These are phyloP conservation scores for Papilio xuthus DNA, from an alignment of 1,140 invertebrate species.

Conservation along the genomic window DNA sequence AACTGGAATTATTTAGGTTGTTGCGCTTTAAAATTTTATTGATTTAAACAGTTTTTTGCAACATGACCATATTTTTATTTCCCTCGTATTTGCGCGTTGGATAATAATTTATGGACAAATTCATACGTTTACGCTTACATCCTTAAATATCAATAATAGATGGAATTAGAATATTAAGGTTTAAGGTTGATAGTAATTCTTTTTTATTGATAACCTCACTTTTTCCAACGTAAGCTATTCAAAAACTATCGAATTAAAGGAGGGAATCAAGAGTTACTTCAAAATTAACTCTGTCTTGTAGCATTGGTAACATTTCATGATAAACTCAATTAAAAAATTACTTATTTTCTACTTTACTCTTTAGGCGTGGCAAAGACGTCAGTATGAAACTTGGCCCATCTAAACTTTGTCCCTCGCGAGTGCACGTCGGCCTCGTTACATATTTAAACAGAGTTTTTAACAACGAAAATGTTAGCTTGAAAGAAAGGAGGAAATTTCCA, in stretches of 20 bases:
- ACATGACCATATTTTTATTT: no score
- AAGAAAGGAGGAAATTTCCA: neutral
- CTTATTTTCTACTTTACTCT: conserved; percentile 10
- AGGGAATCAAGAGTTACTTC: no score
- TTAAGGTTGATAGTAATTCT: no score
- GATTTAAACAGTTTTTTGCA: neutral
- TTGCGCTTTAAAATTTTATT: neutral
- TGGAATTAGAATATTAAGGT: no score
- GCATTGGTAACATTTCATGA: neutral
- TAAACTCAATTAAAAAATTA: neutral
- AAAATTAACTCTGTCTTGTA: neutral
- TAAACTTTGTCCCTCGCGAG: conserved; percentile 26
- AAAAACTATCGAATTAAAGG: no score
- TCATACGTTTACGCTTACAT: no score
- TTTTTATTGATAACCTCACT: no score
- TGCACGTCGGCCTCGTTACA: conserved; percentile 24
- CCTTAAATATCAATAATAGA: no score
- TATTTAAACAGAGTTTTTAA: conserved; percentile 27
- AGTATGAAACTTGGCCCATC: conserved; percentile 26
- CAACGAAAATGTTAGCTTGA: neutral
- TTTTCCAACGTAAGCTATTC: no score
- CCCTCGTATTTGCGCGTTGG: no score
- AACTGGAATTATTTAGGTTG: neutral
- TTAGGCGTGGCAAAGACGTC: neutral
- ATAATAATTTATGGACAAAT: no score